Evolutionary conservation across 2,888 invertebrate genomes (phyloP).

Genomic region (Lycophotia porphyrea): DNA sequence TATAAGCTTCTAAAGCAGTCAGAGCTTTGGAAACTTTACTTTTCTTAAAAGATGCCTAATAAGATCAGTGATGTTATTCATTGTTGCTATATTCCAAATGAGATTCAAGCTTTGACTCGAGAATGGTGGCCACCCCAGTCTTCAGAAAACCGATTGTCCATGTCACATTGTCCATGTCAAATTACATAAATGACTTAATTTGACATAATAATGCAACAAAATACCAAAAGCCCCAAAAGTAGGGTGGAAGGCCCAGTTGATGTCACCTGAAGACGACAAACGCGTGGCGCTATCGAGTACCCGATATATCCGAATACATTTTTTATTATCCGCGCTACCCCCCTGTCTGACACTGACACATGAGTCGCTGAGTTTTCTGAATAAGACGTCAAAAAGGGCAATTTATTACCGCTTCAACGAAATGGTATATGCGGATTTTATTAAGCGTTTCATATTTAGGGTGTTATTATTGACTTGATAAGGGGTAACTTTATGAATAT

Average conservation of each 20-base stretch:
- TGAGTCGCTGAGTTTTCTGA: slow-evolving; percentile 79
- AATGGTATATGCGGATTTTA: slow-evolving; percentile 83
- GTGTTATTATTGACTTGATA: slow-evolving; percentile 74
- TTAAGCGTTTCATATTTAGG: slow-evolving; percentile 87
- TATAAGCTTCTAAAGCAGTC: not conserved
- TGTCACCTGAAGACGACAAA: slow-evolving; percentile 79
- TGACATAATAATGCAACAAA: slow-evolving; percentile 34
- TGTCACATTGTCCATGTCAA: slow-evolving; percentile 36
- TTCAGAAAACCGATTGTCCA: not conserved
- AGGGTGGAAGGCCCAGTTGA: slow-evolving; percentile 60
- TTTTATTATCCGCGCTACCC: slow-evolving; percentile 71
- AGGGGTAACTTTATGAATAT: slow-evolving; percentile 75
- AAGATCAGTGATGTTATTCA: not conserved
- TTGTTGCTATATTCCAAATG: not conserved
- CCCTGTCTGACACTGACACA: slow-evolving; percentile 78
- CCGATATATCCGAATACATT: slow-evolving; percentile 73
- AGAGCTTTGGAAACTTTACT: not conserved
- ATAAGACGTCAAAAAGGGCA: slow-evolving; percentile 89
- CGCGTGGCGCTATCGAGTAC: slow-evolving; percentile 77
- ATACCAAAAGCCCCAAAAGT: slow-evolving; percentile 41
- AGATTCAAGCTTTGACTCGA: not conserved
- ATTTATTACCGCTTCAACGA: slow-evolving; percentile 80
- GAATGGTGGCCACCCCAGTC: not conserved
- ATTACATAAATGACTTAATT: slow-evolving; percentile 33
- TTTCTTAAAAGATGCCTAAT: not conserved